These are phyloP conservation scores for Apodemia hepburni DNA, from an alignment of 2,888 invertebrate genomes.

Conservation along the genomic window DNA sequence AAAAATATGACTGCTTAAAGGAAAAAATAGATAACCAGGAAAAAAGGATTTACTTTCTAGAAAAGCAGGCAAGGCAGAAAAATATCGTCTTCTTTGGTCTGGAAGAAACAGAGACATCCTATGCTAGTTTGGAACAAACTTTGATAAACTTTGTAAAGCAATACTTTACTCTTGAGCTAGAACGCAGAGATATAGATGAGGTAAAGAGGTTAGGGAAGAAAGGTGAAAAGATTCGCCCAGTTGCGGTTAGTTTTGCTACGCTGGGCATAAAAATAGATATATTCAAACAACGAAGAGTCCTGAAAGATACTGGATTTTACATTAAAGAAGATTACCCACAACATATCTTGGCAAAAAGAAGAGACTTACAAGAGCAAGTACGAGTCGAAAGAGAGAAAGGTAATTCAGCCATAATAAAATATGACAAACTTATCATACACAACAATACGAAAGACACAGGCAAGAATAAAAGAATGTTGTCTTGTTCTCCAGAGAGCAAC, in stretches of 20 bases:
- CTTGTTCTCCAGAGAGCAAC: no score
- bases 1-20: conserved; percentile 3
- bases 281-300: no score
- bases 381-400: no score
- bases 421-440: no score
- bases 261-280: not conserved
- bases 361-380: no score
- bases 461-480: no score
- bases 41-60: not conserved
- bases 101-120: not conserved
- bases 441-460: no score
- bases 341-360: no score
- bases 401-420: no score
- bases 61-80: not conserved
- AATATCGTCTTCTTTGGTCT: conserved; percentile 5
- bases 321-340: no score
- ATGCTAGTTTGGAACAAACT: not conserved
- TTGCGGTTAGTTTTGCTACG: not conserved
- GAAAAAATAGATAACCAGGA: not conserved
- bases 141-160: not conserved
- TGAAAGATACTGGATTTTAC: no score
- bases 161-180: not conserved
- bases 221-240: not conserved
- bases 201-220: not conserved
- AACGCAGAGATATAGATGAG: not conserved